phyloP scores from a whole-genome alignment of 2,113 vertebrate genomes.

The Semicossyphus pulcher region DNA sequence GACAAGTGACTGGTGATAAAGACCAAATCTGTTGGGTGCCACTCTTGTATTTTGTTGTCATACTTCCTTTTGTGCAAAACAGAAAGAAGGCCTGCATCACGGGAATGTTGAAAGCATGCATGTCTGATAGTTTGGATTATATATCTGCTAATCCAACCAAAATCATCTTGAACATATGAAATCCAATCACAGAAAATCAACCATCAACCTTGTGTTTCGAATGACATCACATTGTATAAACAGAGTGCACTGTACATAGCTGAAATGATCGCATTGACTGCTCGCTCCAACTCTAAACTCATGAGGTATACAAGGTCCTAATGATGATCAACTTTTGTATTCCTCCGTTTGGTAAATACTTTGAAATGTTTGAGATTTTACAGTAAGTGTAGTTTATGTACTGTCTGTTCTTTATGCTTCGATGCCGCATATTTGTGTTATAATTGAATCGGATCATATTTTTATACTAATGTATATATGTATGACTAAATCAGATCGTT shows the following conservation, averaged over 20 bases:
- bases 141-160: slow-evolving; percentile 22
- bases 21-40: slow-evolving; percentile 9
- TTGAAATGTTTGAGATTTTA: slow-evolving; percentile 49
- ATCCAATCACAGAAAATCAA: slow-evolving; percentile 9
- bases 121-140: slow-evolving; percentile 10
- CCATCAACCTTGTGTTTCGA: slow-evolving; percentile 23
- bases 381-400: slow-evolving; percentile 57
- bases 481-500: slow-evolving; percentile 63
- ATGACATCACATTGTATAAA: slow-evolving; percentile 23
- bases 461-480: slow-evolving; percentile 78
- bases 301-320: slow-evolving; percentile 57
- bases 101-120: slow-evolving; percentile 23
- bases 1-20: slow-evolving; percentile 2
- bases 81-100: neutral
- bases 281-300: slow-evolving; percentile 39
- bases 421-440: slow-evolving; percentile 61
- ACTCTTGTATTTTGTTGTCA: slow-evolving; percentile 10
- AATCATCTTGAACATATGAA: slow-evolving; percentile 15
- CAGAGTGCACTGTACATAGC: slow-evolving; percentile 50
- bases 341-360: slow-evolving; percentile 50
- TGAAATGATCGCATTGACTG: slow-evolving; percentile 38
- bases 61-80: slow-evolving; percentile 17
- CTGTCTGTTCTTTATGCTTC: slow-evolving; percentile 54
- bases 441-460: slow-evolving; percentile 76
- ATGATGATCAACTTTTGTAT: slow-evolving; percentile 66